These are phyloP conservation scores for Callocephalon fimbriatum DNA, from an alignment of 2,113 vertebrate species.

Conservation along the genomic window DNA sequence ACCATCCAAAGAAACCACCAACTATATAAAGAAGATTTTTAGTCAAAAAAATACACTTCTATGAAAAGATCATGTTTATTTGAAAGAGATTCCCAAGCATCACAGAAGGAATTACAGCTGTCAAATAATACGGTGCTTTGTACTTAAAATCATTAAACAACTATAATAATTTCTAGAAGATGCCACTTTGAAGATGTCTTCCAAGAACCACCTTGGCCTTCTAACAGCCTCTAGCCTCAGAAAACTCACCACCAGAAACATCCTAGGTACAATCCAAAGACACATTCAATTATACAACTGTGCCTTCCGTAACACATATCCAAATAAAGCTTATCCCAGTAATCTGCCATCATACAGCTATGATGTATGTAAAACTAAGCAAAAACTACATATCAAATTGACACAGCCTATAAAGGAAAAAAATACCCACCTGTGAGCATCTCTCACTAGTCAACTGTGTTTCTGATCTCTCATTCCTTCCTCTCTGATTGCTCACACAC, in stretches of 20 bases:
- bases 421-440: neutral
- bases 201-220: neutral
- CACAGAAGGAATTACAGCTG: neutral
- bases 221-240: neutral
- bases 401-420: neutral
- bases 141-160: neutral
- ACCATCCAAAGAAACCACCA: neutral
- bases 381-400: neutral
- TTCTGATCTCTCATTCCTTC: neutral
- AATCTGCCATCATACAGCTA: neutral
- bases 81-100: neutral
- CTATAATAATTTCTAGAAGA: neutral
- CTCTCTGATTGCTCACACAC: neutral
- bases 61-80: neutral
- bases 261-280: neutral
- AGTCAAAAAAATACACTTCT: neutral
- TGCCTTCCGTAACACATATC: neutral
- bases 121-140: neutral
- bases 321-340: neutral
- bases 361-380: neutral
- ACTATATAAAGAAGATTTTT: neutral
- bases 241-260: neutral
- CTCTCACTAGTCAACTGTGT: neutral
- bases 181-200: neutral
- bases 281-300: neutral